Conservation (phyloP, 2,888 invertebrate species). For the Drosophila cracens region DNA sequence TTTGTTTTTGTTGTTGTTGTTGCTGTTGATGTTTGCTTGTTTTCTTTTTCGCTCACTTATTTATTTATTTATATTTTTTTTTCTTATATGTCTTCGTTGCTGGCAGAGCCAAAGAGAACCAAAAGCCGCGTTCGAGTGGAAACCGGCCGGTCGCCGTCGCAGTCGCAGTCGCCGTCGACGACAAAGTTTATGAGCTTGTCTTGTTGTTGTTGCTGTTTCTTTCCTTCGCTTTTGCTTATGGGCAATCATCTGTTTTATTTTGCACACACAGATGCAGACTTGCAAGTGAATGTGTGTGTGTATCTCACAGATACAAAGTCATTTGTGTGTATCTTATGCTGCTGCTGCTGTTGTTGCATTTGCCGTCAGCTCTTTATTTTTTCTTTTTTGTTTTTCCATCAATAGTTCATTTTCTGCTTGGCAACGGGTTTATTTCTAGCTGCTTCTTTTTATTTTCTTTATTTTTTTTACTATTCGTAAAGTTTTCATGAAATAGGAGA, state of each 20-base stretch:
- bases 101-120: conserved; percentile 52
- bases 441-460: conserved; percentile 30
- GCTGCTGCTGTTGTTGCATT: conserved; percentile 73
- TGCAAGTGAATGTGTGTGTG: conserved; percentile 28
- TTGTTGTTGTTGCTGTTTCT: conserved; percentile 39
- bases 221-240: conserved; percentile 73
- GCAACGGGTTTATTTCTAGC: conserved; percentile 68
- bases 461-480: conserved; percentile 55
- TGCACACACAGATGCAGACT: conserved; percentile 55
- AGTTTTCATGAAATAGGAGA: conserved; percentile 72
- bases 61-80: conserved; percentile 65
- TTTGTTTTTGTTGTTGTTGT: conserved; percentile 41
- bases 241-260: conserved; percentile 79
- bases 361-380: conserved; percentile 55
- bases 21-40: conserved; percentile 69
- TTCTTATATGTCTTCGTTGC: conserved; percentile 59
- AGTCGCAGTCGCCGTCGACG: conserved; percentile 11
- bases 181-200: conserved; percentile 44
- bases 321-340: conserved; percentile 64
- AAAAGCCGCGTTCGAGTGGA: conserved; percentile 49
- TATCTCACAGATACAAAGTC: conserved; percentile 58
- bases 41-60: conserved; percentile 66
- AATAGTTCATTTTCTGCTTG: conserved; percentile 78
- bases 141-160: conserved; percentile 58
- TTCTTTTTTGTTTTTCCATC: conserved; percentile 69